A percentile compares a stretch with the other conserved stretches of the same genome.
These are phyloP conservation scores for Cynodonichthys magdalenae DNA, from an alignment of 2,797 vertebrate genomes.

Conservation along the genomic window DNA sequence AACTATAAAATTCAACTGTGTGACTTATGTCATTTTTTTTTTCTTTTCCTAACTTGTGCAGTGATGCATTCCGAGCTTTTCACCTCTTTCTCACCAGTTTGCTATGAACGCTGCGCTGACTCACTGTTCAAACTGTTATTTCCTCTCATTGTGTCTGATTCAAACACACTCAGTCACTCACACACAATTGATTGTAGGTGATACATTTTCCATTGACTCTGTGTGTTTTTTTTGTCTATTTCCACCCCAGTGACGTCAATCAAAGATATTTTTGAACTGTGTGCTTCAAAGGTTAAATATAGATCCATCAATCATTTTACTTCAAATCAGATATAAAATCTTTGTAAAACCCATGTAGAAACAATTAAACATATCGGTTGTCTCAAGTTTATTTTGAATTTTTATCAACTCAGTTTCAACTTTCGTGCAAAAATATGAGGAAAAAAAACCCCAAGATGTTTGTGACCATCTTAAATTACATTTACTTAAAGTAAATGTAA, in stretches of 20 bases:
- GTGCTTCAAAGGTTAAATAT: slow-evolving; percentile 26
- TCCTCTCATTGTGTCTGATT: slow-evolving; percentile 60
- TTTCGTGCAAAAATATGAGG: no score
- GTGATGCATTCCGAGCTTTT: slow-evolving; percentile 1
- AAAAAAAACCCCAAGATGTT: no score
- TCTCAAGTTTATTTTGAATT: neutral
- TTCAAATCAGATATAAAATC: slow-evolving; percentile 1
- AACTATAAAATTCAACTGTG: no score
- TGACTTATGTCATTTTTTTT: neutral
- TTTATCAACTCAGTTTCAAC: no score
- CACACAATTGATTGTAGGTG: slow-evolving; percentile 42
- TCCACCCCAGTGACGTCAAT: slow-evolving; percentile 43
- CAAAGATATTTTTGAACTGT: slow-evolving; percentile 50
- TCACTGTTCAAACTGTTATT: slow-evolving; percentile 52
- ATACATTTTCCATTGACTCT: slow-evolving; percentile 50
- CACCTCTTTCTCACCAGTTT: slow-evolving; percentile 25
- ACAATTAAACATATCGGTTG: neutral
- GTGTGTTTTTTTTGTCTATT: slow-evolving; percentile 32
- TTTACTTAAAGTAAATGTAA: no score
- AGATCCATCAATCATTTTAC: slow-evolving; percentile 9
- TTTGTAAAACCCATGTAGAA: neutral
- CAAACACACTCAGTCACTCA: slow-evolving; percentile 36
- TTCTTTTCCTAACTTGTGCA: neutral
- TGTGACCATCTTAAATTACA: no score
- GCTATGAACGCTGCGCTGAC: slow-evolving; percentile 43